Evolutionary conservation across 1,140 invertebrate genomes (phyloP).

Genomic region (Monochamus saltuarius): DNA sequence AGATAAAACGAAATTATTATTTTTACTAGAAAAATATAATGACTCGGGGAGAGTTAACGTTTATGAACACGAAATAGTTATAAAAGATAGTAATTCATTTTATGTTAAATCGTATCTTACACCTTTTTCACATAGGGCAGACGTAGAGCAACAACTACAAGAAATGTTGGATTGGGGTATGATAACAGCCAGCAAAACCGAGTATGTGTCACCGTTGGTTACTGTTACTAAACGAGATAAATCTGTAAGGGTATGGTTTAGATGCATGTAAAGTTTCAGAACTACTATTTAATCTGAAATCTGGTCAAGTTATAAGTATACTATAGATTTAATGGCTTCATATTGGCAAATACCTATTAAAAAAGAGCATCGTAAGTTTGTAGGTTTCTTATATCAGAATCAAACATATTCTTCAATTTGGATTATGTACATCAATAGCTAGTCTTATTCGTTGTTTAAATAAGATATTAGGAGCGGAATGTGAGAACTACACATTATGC

Average conservation of each 20-base stretch:
- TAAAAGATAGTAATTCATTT: neutral
- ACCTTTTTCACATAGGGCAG: neutral
- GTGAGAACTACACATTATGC: too few species aligned
- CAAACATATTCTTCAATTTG: neutral
- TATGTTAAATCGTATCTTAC: neutral
- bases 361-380: neutral
- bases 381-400: neutral
- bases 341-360: neutral
- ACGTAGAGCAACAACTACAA: neutral
- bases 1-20: neutral
- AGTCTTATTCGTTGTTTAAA: neutral
- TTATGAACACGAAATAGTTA: neutral
- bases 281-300: neutral
- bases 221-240: too few species aligned
- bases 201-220: neutral
- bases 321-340: neutral
- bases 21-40: neutral
- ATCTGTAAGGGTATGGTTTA: too few species aligned
- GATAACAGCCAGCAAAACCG: neutral
- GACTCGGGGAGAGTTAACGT: neutral
- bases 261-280: neutral
- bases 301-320: neutral
- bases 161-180: neutral
- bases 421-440: neutral
- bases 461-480: neutral